Evolutionary conservation across 1,140 invertebrate species (phyloP).

Genomic region (Lordiphosa collinella): DNA sequence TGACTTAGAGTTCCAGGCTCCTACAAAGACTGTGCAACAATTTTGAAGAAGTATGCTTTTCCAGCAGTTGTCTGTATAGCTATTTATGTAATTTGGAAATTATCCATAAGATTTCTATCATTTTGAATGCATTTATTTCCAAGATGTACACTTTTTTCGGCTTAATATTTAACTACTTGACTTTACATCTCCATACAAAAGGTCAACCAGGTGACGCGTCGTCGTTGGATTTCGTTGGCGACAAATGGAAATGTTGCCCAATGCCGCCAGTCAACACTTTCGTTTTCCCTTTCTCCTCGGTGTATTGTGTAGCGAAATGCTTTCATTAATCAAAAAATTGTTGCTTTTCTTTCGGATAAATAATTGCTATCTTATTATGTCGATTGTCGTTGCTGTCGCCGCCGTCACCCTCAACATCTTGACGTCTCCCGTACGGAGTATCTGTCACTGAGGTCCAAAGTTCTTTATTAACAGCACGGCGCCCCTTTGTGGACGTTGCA

Average conservation of each 20-base stretch:
- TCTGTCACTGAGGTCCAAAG: slow-evolving; percentile 5
- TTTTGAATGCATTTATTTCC: too few relatives aligned
- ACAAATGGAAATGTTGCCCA: slow-evolving; percentile 14
- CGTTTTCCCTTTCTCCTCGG: slow-evolving; percentile 63
- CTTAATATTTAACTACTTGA: too few relatives aligned
- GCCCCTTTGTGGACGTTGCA: background rate
- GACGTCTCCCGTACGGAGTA: background rate
- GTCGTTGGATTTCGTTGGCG: background rate
- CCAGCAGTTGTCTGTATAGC: too few relatives aligned
- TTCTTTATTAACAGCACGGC: slow-evolving; percentile 12
- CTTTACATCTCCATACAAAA: too few relatives aligned
- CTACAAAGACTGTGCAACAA: too few relatives aligned
- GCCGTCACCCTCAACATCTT: slow-evolving; percentile 1
- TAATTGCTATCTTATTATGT: slow-evolving; percentile 75
- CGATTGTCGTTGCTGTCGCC: slow-evolving; percentile 73
- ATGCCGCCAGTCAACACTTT: slow-evolving; percentile 64
- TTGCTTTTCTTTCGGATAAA: slow-evolving; percentile 56
- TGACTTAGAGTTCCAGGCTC: too few relatives aligned
- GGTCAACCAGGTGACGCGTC: background rate
- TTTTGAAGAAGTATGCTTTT: too few relatives aligned
- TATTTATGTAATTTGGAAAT: too few relatives aligned
- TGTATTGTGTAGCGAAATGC: slow-evolving; percentile 41
- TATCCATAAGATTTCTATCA: too few relatives aligned
- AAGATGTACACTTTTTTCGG: too few relatives aligned
- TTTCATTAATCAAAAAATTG: slow-evolving; percentile 72